phyloP scores from a whole-genome alignment of 2,113 vertebrate genomes.

The Dasypus novemcinctus region DNA sequence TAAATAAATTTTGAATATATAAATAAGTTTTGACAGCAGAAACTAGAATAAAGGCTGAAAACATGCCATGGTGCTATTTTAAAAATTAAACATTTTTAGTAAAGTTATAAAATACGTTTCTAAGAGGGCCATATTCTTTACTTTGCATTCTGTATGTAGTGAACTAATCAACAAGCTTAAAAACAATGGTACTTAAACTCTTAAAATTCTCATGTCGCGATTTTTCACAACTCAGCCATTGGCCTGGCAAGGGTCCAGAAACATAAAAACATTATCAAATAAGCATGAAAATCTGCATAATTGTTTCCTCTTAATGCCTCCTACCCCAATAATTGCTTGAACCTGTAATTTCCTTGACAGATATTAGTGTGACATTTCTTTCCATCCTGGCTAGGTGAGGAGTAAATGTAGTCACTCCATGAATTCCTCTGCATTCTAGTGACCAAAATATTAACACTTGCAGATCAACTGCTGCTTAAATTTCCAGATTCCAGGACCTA shows the following conservation, averaged over 20 bases:
- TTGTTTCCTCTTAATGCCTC: neutral
- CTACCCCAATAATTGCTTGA: neutral
- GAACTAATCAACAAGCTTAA: neutral
- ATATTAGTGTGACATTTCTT: neutral
- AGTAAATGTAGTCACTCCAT: neutral
- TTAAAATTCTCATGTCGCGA: neutral
- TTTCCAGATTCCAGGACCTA: neutral
- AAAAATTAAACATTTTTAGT: neutral
- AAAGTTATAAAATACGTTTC: neutral
- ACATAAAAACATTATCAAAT: conserved; percentile 12
- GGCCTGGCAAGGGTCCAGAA: neutral
- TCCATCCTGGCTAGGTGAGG: neutral
- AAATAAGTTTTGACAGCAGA: neutral
- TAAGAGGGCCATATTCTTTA: neutral
- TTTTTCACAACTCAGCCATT: conserved; percentile 26
- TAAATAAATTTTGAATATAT: conserved; percentile 2
- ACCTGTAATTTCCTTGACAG: conserved; percentile 34
- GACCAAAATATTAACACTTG: neutral
- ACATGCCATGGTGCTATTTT: neutral
- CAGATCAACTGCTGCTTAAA: neutral
- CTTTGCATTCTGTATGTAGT: neutral
- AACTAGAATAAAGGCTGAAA: neutral
- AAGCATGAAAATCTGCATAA: neutral
- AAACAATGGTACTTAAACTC: neutral
- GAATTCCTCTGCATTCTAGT: neutral